A percentile compares a stretch with the other conserved stretches of the same genome.
Conservation (phyloP, 1,140 invertebrate species). For the Drosophila mojavensis region DNA sequence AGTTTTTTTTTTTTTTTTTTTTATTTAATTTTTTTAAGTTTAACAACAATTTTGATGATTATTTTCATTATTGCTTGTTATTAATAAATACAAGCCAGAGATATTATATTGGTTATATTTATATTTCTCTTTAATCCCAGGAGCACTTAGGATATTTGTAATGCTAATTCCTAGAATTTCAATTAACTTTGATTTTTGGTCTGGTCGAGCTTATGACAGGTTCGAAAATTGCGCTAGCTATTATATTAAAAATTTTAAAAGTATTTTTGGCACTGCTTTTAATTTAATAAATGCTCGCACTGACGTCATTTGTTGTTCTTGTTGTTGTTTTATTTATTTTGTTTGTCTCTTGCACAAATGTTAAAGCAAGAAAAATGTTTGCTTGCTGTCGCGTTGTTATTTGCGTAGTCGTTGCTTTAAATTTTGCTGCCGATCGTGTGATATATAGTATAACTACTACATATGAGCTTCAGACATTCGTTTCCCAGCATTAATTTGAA, state of each 20-base stretch:
- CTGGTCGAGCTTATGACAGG: conserved; percentile 9
- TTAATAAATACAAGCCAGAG: too few species aligned
- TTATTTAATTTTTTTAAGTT: too few species aligned
- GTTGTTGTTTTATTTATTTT: conserved; percentile 9
- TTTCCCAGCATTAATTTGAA: conserved; percentile 60
- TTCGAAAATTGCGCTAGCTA: conserved; percentile 9
- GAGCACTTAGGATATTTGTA: background rate
- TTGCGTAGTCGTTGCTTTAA: conserved; percentile 33
- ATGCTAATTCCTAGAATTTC: background rate
- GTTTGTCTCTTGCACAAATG: conserved; percentile 42
- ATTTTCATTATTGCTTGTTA: too few species aligned
- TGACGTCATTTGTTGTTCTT: conserved; percentile 73
- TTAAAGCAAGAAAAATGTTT: conserved; percentile 57
- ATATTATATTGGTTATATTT: too few species aligned
- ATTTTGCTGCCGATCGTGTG: conserved; percentile 46
- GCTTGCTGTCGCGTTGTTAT: conserved; percentile 24
- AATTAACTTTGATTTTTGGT: conserved; percentile 2
- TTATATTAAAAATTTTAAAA: conserved; percentile 24
- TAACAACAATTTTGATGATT: too few species aligned
- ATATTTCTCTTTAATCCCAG: too few species aligned
- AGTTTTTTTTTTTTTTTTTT: background rate
- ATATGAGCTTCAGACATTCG: conserved; percentile 40
- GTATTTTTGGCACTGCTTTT: conserved; percentile 45
- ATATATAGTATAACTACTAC: conserved; percentile 11
- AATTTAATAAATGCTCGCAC: conserved; percentile 60